phyloP scores from a whole-genome alignment of 2,797 vertebrate genomes.

The Carcharodon carcharias region DNA sequence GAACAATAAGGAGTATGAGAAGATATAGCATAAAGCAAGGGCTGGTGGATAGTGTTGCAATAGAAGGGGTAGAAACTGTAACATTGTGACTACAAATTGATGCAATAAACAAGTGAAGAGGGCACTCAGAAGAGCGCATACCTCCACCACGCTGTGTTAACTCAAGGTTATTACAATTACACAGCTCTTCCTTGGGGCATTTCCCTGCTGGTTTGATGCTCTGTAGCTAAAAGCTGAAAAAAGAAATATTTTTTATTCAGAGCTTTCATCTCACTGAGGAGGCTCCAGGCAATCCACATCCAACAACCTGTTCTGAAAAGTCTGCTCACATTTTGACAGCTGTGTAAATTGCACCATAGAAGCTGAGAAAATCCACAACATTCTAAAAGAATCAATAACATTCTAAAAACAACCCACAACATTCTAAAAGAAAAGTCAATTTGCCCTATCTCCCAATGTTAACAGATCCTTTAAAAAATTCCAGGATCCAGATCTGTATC shows the following conservation, averaged over 20 bases:
- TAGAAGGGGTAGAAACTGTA: neutral
- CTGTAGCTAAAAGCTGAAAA: neutral
- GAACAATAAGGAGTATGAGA: neutral
- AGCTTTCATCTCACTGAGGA: no score
- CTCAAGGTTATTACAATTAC: no score
- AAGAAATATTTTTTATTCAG: neutral
- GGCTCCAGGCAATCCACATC: neutral
- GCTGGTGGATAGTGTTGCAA: neutral
- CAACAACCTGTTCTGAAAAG: neutral
- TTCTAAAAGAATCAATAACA: neutral
- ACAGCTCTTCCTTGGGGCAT: no score
- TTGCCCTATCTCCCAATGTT: neutral
- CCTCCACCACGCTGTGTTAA: no score
- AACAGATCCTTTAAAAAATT: neutral
- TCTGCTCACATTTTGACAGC: neutral
- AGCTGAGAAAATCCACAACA: neutral
- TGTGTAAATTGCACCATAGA: neutral
- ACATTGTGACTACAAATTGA: neutral
- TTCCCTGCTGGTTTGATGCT: neutral
- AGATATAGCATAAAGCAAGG: neutral
- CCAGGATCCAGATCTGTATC: neutral
- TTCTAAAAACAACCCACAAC: no score
- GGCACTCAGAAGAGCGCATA: no score
- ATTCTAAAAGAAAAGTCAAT: neutral
- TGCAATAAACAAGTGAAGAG: neutral